Evolutionary conservation across 2,888 invertebrate species (phyloP), one percentile per base, ranked within the genome.

Genomic region (Homarus gammarus): DNA sequence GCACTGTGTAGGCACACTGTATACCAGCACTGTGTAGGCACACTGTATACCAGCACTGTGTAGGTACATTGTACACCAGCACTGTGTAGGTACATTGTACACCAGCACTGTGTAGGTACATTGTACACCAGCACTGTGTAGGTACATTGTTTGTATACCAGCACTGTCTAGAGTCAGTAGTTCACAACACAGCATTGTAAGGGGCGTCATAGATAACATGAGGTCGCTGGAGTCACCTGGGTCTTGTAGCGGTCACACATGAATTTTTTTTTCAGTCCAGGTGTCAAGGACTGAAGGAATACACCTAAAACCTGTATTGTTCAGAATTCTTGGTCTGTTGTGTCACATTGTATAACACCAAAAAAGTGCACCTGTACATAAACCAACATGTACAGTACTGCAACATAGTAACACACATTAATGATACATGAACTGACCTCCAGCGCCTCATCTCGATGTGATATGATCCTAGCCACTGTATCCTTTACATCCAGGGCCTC

Each of bases 401-500:
- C 36, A 68, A 36, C 8, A 3, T 44, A 44, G 38, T 15, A 68
- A 38, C 15, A 64, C n/a, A 40, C 15, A 5, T 22, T n/a, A 5
- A 40, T 27, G 2, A 82, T 8, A 15, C 6, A 27, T 38, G 38
- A 73, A n/a, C 51, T 49, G 27, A 31, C 77, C 77, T 51, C 31
- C 0, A 15, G 15, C 0, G 31, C 18, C 33, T 64, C 64, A 0
- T 6, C 12, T 1, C 5, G 12, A 0, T n/a, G 1, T 27, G 64
- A n/a, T 22, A 27, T 64, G 27, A 27, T 64, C 27, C 27, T 92
- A 91, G 93, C 93, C 83, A 96, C 96, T 40, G 97, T 94, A 72
- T 93, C 91, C 36, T 91, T 91, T 36, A 94, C 77, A 90, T 96
- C 96, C 88, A 96, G 95, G 0, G 97, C 96, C 92, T 96, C 96